A percentile compares a stretch with the other conserved stretches of the same genome.
phyloP scores from a whole-genome alignment of 2,113 vertebrate species.

The Strix uralensis region DNA sequence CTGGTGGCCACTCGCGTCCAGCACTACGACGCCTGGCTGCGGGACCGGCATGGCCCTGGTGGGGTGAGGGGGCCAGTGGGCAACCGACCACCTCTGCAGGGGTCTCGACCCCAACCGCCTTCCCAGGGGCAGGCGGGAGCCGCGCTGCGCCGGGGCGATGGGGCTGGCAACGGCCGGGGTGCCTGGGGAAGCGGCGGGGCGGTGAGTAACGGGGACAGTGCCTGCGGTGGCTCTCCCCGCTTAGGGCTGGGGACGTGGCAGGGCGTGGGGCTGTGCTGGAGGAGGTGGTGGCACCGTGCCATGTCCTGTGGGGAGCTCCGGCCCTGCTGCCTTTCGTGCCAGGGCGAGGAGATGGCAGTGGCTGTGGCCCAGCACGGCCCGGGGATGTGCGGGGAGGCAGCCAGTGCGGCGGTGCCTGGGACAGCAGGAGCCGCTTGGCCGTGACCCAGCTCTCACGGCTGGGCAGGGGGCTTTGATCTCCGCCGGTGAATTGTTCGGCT shows the following conservation, averaged over 20 bases:
- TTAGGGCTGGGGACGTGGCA: background rate
- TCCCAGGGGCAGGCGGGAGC: background rate
- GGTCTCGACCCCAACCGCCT: accelerated
- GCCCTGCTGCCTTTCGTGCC: background rate
- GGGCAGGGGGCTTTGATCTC: conserved; percentile 53
- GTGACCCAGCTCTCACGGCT: background rate
- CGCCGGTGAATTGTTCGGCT: conserved; percentile 43
- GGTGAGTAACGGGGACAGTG: background rate
- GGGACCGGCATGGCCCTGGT: accelerated
- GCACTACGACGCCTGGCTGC: background rate
- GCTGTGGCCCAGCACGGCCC: background rate
- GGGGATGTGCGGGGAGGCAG: accelerated
- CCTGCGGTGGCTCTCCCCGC: accelerated
- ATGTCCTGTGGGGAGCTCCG: accelerated
- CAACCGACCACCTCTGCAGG: background rate
- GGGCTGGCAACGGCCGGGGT: background rate
- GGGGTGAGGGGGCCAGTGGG: accelerated
- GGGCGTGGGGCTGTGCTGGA: background rate
- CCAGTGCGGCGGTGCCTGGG: background rate
- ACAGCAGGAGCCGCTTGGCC: background rate
- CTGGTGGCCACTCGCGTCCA: conserved; percentile 40
- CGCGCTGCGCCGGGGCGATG: accelerated
- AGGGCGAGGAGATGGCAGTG: background rate
- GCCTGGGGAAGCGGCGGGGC: accelerated
- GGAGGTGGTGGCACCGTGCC: accelerated